A percentile compares a stretch with the other conserved stretches of the same genome.
Conservation (phyloP, 1,140 invertebrate genomes). For the Orussus abietinus region DNA sequence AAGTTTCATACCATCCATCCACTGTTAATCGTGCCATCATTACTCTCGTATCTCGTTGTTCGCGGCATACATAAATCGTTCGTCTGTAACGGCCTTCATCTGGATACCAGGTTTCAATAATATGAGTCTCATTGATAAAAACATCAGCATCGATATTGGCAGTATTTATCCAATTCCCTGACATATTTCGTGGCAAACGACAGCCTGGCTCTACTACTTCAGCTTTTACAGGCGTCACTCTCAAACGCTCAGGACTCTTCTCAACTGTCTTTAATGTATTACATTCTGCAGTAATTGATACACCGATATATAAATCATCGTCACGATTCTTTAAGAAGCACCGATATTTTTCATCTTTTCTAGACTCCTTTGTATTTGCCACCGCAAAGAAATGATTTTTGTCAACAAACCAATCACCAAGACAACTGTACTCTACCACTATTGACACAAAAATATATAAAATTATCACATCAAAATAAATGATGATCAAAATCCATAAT, state of each 20-base stretch:
- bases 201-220: conserved; percentile 89
- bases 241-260: conserved; percentile 85
- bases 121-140: conserved; percentile 92
- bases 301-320: conserved; percentile 85
- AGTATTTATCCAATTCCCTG: conserved; percentile 94
- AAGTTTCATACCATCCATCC: conserved; percentile 85
- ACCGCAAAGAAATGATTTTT: conserved; percentile 95
- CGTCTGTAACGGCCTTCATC: conserved; percentile 82
- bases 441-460: conserved; percentile 37
- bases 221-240: conserved; percentile 79
- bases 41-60: conserved; percentile 79
- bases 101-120: conserved; percentile 90
- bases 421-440: conserved; percentile 89
- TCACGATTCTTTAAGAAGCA: conserved; percentile 93
- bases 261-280: conserved; percentile 89
- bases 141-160: conserved; percentile 94
- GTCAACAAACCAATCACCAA: conserved; percentile 92
- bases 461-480: conserved; percentile 11
- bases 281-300: conserved; percentile 89
- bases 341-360: conserved; percentile 89
- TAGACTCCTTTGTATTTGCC: conserved; percentile 89
- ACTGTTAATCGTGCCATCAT: conserved; percentile 96
- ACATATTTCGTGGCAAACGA: conserved; percentile 88
- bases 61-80: conserved; percentile 92
- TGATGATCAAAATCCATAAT: conserved; percentile 8